These are phyloP conservation scores for Macrosoma leucophasiata DNA, from an alignment of 2,888 invertebrate genomes.

Conservation along the genomic window DNA sequence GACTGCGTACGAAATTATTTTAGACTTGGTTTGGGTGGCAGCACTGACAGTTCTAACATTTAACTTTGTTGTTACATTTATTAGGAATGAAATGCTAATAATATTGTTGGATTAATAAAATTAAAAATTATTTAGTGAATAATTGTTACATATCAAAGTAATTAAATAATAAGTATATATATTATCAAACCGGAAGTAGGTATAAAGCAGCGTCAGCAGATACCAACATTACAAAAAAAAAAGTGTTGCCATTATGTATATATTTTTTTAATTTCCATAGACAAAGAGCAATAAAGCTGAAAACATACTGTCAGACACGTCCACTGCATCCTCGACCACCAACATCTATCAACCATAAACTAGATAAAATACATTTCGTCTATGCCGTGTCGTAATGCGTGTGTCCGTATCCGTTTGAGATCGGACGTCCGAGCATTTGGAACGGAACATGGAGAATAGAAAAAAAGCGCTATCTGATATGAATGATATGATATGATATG, in stretches of 20 bases:
- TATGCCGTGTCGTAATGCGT: no score
- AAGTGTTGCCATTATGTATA: constrained; percentile 33
- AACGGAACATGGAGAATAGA: no score
- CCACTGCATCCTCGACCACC: no score
- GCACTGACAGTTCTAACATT: constrained; percentile 37
- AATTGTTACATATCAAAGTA: background rate
- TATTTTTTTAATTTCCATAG: constrained; percentile 1
- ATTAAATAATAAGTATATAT: constrained; percentile 25
- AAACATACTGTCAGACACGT: no score
- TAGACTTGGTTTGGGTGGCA: constrained; percentile 46
- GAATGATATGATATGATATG: no score
- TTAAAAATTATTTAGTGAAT: background rate
- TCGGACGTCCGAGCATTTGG: no score
- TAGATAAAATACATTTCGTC: no score
- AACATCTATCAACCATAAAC: no score
- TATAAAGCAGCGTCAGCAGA: constrained; percentile 62
- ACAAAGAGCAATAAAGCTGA: no score
- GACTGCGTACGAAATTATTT: constrained; percentile 70
- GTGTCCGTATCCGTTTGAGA: no score
- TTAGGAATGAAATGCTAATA: background rate
- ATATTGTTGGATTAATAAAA: background rate
- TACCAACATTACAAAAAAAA: constrained; percentile 43
- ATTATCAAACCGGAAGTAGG: constrained; percentile 40
- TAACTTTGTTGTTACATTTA: no score
- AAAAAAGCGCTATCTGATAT: no score